Evolutionary conservation across 2,888 invertebrate genomes (phyloP), one percentile per base, ranked within the genome.

Genomic region (Synergus laeviventris): DNA sequence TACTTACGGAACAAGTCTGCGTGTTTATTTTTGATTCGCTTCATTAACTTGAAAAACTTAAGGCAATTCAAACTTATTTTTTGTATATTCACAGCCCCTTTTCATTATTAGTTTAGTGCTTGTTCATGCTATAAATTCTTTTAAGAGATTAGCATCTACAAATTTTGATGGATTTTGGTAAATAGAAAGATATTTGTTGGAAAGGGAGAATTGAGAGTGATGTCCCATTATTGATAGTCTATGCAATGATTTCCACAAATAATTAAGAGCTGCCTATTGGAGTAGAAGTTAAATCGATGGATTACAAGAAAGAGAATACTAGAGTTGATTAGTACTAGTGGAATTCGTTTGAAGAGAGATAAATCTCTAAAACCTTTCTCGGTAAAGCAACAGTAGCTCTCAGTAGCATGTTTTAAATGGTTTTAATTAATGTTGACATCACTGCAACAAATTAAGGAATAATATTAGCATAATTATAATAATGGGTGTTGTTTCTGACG

Each of bases 391-490:
- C 16, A 45, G 16, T 21, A 66, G 31, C 45, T 66, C n/a, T n/a
- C 61, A 61, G 31, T 61, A 24, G 45, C 45, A 66, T 66, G 16
- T 21, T 45, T 66, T 45, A 8, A 45, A 66, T 4, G 24, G 31
- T 45, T 21, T 31, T 36, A 54, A 49, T 70, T 49, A 54, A 54
- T 70, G 66, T 31, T 49, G 24, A 49, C n/a, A 31, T 36, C 24
- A 24, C 70, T 16, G 42, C 31, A 49, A 31, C 70, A 70, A 54
- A 70, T n/a, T 54, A n/a, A 18, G 12, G 31, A 36, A 31, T 70
- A 49, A 36, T 66, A 70, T 54, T 70, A 70, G 49, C 36, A 70
- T 70, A 70, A 54, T 70, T 70, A 70, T 70, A 70, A 70, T 31
- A 18, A 31, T 70, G 36, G 70, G n/a, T 24, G 31, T 70, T 70